phyloP scores from a whole-genome alignment of 2,888 invertebrate genomes.

The Acleris literana region DNA sequence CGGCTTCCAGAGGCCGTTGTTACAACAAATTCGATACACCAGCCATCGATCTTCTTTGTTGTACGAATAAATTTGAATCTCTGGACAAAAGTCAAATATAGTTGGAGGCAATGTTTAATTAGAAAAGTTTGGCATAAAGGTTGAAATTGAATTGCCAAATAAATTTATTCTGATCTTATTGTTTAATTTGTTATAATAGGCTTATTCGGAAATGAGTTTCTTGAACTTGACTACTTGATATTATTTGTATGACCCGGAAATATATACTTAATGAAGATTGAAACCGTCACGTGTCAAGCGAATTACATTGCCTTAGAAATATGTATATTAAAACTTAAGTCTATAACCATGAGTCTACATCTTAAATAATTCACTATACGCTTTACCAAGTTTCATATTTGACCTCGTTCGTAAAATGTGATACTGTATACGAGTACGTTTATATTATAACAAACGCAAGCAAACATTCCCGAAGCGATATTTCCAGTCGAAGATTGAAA shows the following conservation, averaged over 20 bases:
- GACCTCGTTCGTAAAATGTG: too few relatives aligned
- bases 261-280: too few relatives aligned
- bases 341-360: too few relatives aligned
- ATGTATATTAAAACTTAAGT: too few relatives aligned
- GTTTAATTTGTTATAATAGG: conserved; percentile 14
- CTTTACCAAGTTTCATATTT: too few relatives aligned
- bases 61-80: conserved; percentile 39
- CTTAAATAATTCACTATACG: too few relatives aligned
- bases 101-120: conserved; percentile 42
- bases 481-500: conserved; percentile 42
- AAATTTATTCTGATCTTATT: conserved; percentile 24
- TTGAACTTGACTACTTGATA: neutral
- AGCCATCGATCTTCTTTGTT: conserved; percentile 40
- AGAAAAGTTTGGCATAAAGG: conserved; percentile 42
- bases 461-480: conserved; percentile 4
- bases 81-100: conserved; percentile 41
- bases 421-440: neutral
- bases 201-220: conserved; percentile 6
- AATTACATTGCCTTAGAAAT: too few relatives aligned
- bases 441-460: conserved; percentile 11
- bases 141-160: conserved; percentile 36
- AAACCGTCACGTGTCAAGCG: too few relatives aligned
- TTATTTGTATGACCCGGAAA: neutral
- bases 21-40: conserved; percentile 31
- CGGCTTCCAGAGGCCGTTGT: conserved; percentile 2